Base-by-base conservation (phyloP, 2,113 vertebrate species). In the Cygnus atratus region DNA sequence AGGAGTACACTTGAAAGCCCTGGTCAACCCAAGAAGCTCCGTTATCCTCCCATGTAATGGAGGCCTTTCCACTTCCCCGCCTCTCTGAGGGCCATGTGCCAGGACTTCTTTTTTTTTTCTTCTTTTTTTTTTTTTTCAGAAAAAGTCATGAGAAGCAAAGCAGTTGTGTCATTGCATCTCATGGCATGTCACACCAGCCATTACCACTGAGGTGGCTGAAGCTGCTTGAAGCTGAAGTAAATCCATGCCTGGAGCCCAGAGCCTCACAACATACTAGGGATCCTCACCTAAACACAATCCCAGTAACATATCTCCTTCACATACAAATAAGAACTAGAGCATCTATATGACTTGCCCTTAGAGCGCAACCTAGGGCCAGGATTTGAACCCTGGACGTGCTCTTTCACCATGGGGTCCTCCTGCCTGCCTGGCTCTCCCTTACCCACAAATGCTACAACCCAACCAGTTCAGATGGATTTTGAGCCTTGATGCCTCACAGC, bases 401-500 rank as follows among this genome's bases (percentile, higher is more conserved):
- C 37, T 13, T 80, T 66, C 55, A 77, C 14, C 28, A 22, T 5
- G 4, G 26, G 21, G 78, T 68, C 14, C 17, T 71, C 31, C 29
- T 58, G 11, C 62, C 37, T 84, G 31, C 75, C 67, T 71, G 46
- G 14, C 8, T 93, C n/a, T 88, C 44, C 28, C 18, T 54, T n/a
- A 52, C 7, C 21, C 37, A 62, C 7, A 71, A 37, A 26, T 74
- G 25, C 8, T 55, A 29, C 5, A 61, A n/a, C 5, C 13, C 50
- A 84, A 2, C 2, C 13, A 15, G 37, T 57, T 78, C 76, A 84
- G 35, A 20, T 67, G 22, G 31, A 43, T 31, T 88, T 19, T 71
- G 65, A 67, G 63, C 39, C 25, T 39, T 0, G 0, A 14, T 13
- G 39, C 14, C 18, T 33, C 28, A 66, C 46, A 63, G 11, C 10